phyloP scores from a whole-genome alignment of 2,888 invertebrate species.

The Drosophila borborema region DNA sequence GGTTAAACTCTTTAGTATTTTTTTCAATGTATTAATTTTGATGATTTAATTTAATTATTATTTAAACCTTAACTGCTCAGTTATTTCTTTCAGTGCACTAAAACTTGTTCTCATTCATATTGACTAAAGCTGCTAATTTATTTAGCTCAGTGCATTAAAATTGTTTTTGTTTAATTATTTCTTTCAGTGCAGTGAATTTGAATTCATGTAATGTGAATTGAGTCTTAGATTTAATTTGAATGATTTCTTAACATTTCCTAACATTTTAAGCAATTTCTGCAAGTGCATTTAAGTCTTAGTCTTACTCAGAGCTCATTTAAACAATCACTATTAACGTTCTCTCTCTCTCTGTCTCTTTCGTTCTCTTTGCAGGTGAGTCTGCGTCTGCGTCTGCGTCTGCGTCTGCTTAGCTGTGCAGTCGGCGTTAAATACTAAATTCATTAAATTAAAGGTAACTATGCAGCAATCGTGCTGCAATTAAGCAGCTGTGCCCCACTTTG shows the following conservation, averaged over 20 bases:
- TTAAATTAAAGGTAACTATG: constrained; percentile 68
- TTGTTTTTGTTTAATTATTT: too few species aligned
- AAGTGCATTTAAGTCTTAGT: constrained; percentile 11
- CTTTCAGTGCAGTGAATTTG: too few species aligned
- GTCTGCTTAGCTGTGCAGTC: constrained; percentile 24
- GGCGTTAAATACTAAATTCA: constrained; percentile 53
- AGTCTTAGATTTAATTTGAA: background rate
- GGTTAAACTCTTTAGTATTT: background rate
- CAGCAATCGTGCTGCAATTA: constrained; percentile 40
- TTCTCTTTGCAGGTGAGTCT: constrained; percentile 71
- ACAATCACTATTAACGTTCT: constrained; percentile 47
- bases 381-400: constrained; percentile 13
- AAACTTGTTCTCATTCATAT: too few species aligned
- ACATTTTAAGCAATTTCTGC: background rate
- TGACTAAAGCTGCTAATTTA: too few species aligned
- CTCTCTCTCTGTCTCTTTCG: constrained; percentile 31
- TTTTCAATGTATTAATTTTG: background rate
- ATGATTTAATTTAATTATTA: too few species aligned
- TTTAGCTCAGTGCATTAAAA: too few species aligned
- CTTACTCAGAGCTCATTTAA: constrained; percentile 28
- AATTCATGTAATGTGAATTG: background rate
- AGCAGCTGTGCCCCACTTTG: constrained; percentile 65
- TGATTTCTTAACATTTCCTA: too few species aligned
- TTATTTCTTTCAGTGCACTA: too few species aligned
- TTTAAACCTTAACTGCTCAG: too few species aligned